A percentile compares a stretch with the other conserved stretches of the same genome.
Evolutionary conservation across 1,140 invertebrate species (phyloP).

Genomic region (Tigriopus japonicus): DNA sequence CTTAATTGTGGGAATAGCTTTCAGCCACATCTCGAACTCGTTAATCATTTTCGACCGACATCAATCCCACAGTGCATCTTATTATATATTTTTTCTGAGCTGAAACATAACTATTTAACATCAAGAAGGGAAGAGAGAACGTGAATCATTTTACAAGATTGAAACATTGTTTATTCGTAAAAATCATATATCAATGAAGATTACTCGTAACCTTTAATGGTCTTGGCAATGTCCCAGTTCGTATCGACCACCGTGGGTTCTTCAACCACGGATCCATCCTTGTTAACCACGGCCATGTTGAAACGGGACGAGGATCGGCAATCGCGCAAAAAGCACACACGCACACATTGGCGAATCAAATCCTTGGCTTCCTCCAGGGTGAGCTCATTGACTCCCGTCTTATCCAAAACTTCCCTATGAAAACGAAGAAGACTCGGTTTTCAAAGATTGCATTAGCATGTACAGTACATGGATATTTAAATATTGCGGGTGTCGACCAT

Average conservation of each 20-base stretch:
- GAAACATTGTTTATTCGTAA: too few relatives aligned
- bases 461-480: too few relatives aligned
- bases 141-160: too few relatives aligned
- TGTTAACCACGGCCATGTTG: constrained; percentile 8
- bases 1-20: too few relatives aligned
- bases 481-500: too few relatives aligned
- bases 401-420: neutral
- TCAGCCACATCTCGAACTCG: too few relatives aligned
- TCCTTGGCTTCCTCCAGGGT: neutral
- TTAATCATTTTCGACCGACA: too few relatives aligned
- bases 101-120: too few relatives aligned
- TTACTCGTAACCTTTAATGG: neutral
- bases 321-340: constrained; percentile 3
- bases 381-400: neutral
- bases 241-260: constrained; percentile 15
- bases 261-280: constrained; percentile 14
- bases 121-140: too few relatives aligned
- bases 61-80: too few relatives aligned
- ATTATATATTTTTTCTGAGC: too few relatives aligned
- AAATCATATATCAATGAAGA: neutral
- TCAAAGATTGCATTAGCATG: too few relatives aligned
- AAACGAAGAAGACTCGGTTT: neutral
- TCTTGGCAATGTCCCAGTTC: constrained; percentile 17
- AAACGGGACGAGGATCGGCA: neutral
- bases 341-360: neutral